Conservation (phyloP, 1,140 invertebrate species). For the Spodoptera litura region DNA sequence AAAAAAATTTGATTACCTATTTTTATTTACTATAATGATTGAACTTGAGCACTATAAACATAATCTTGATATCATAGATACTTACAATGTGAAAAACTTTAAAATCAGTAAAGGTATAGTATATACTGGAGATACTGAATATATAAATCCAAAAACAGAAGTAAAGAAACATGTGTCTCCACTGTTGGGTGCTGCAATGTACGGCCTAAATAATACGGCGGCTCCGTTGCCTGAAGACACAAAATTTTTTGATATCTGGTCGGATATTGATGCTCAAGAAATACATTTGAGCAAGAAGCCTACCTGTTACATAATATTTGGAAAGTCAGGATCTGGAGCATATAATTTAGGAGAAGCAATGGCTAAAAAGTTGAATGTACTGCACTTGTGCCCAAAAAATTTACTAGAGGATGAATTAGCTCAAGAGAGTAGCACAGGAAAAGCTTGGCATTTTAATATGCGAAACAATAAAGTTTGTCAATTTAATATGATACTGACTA, state of each 20-base stretch:
- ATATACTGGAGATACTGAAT: constrained; percentile 62
- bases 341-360: constrained; percentile 84
- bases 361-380: constrained; percentile 85
- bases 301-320: constrained; percentile 86
- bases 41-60: constrained; percentile 59
- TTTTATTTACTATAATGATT: constrained; percentile 50
- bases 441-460: constrained; percentile 86
- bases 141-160: constrained; percentile 50
- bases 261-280: constrained; percentile 82
- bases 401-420: constrained; percentile 86
- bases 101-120: constrained; percentile 55
- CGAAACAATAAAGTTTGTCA: constrained; percentile 80
- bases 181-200: constrained; percentile 66
- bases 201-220: constrained; percentile 74
- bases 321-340: constrained; percentile 86
- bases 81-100: constrained; percentile 53
- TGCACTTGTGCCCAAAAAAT: constrained; percentile 86
- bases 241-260: constrained; percentile 66
- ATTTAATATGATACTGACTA: constrained; percentile 79
- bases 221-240: constrained; percentile 62
- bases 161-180: constrained; percentile 40
- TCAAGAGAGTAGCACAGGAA: constrained; percentile 80
- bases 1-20: neutral
- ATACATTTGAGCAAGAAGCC: constrained; percentile 83
- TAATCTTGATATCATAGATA: constrained; percentile 67